Conservation (phyloP, 2,888 invertebrate species). For the Chalcis sispes region DNA sequence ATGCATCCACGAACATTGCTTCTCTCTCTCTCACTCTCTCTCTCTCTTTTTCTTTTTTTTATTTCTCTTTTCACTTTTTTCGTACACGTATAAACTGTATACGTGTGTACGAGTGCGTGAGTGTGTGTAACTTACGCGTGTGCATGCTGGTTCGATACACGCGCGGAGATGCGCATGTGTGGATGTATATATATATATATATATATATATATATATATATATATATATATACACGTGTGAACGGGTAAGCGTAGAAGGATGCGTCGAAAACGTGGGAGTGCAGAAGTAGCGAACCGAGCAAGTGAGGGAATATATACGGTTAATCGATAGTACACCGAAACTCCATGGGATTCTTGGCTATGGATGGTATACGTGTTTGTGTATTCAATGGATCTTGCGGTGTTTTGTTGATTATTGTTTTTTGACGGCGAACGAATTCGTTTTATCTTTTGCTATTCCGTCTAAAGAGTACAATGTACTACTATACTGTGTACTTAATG, state of each 20-base stretch:
- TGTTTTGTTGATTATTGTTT: too few relatives aligned
- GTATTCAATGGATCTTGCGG: too few relatives aligned
- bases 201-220: background rate
- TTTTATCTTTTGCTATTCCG: too few relatives aligned
- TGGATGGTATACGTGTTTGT: background rate
- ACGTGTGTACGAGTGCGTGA: background rate
- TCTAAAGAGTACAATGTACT: too few relatives aligned
- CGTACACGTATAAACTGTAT: background rate
- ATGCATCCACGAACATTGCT: background rate
- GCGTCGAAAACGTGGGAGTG: constrained; percentile 34
- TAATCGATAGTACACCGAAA: constrained; percentile 68
- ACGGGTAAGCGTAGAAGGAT: background rate
- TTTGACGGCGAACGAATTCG: too few relatives aligned
- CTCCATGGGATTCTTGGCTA: constrained; percentile 63
- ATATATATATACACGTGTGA: background rate
- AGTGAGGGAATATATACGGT: constrained; percentile 52
- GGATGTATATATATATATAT: background rate
- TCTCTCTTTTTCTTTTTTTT: too few relatives aligned
- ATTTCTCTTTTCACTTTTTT: too few relatives aligned
- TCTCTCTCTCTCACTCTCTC: too few relatives aligned
- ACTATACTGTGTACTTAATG: too few relatives aligned
- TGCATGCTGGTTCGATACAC: too few relatives aligned
- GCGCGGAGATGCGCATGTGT: too few relatives aligned
- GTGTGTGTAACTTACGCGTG: too few relatives aligned
- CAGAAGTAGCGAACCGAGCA: constrained; percentile 18